A percentile compares a stretch with the other conserved stretches of the same genome.
Conservation (phyloP, 2,888 invertebrate genomes). For the Apotomis turbidana region DNA sequence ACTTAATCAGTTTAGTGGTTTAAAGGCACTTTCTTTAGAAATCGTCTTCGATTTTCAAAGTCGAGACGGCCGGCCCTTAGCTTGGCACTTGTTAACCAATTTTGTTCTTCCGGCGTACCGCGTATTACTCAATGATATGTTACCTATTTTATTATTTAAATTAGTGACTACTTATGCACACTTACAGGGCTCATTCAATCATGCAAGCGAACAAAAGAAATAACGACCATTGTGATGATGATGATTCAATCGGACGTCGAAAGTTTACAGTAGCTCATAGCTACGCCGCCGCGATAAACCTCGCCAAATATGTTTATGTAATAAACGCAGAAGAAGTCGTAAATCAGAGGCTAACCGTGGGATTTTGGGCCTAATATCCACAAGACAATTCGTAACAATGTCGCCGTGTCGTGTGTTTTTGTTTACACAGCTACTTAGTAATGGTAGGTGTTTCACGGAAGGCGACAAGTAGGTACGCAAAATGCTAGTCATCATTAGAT, state of each 20-base stretch:
- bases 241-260: conserved; percentile 22
- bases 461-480: conserved; percentile 33
- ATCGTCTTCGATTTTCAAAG: neutral
- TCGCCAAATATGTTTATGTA: conserved; percentile 16
- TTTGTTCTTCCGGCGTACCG: neutral
- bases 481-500: conserved; percentile 32
- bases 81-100: neutral
- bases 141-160: conserved; percentile 1
- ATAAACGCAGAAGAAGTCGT: neutral
- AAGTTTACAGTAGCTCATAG: conserved; percentile 35
- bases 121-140: conserved; percentile 19
- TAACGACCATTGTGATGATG: conserved; percentile 35
- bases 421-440: conserved; percentile 29
- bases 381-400: conserved; percentile 23
- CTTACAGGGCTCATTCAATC: conserved; percentile 23
- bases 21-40: neutral
- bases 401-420: conserved; percentile 7
- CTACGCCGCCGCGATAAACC: conserved; percentile 22
- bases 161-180: conserved; percentile 17
- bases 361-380: conserved; percentile 1
- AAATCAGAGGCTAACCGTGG: conserved; percentile 14
- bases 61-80: neutral
- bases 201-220: conserved; percentile 31
- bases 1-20: no score
- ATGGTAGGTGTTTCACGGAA: conserved; percentile 28